A percentile compares a stretch with the other conserved stretches of the same genome.
Conservation (phyloP, 2,888 invertebrate species). For the Apocheima hispidaria region DNA sequence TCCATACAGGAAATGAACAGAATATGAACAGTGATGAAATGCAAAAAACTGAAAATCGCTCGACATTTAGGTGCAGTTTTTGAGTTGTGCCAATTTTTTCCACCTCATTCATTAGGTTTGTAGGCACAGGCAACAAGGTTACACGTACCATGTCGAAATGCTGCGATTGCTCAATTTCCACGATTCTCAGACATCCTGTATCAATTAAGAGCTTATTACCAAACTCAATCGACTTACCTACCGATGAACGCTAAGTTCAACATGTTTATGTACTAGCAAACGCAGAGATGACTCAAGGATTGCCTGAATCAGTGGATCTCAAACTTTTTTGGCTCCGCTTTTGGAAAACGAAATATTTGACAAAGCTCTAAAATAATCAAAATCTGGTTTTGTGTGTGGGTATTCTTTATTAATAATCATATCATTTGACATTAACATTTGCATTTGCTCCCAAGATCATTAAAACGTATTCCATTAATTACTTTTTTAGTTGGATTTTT, state of each 20-base stretch:
- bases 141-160: slow-evolving; percentile 27
- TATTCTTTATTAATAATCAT: too few species aligned
- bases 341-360: too few species aligned
- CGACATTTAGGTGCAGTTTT: slow-evolving; percentile 31
- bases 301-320: too few species aligned
- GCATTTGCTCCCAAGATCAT: too few species aligned
- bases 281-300: slow-evolving; percentile 11
- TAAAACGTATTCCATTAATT: too few species aligned
- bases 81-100: slow-evolving; percentile 35
- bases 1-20: slow-evolving; percentile 34
- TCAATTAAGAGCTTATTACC: slow-evolving; percentile 37
- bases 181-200: slow-evolving; percentile 54
- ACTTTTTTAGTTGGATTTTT: too few species aligned
- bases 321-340: too few species aligned
- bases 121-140: slow-evolving; percentile 22
- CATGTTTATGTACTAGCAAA: slow-evolving; percentile 12
- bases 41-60: slow-evolving; percentile 29
- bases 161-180: slow-evolving; percentile 49
- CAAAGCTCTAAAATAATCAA: too few species aligned
- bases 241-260: neutral
- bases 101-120: slow-evolving; percentile 35
- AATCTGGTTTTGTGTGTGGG: too few species aligned
- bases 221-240: slow-evolving; percentile 10
- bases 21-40: slow-evolving; percentile 32
- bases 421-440: too few species aligned